Evolutionary conservation across 1,140 invertebrate genomes (phyloP), one percentile per base, ranked within the genome.

Genomic region (Fopius arisanus): DNA sequence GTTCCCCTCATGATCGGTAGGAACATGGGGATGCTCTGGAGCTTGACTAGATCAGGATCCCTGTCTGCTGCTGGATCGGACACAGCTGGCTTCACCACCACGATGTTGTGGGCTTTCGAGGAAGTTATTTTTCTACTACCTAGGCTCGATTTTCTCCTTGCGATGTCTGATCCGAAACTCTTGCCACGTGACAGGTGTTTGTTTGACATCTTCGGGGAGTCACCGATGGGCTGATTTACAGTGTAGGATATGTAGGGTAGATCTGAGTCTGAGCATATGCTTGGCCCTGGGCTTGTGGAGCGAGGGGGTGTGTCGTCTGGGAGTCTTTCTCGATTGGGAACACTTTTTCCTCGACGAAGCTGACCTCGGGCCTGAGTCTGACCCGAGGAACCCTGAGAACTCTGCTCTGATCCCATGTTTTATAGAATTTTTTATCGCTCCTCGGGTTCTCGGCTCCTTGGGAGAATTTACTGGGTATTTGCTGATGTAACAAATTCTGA

Each of bases 231-330:
- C 75, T 95, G 90, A 83, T 97, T 97, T 1, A 96, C 94, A 0
- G 96, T 97, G 77, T 97, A 98, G 0, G 96, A 97, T 80, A 98
- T 96, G 81, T 98, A 98, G 0, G 97, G 96, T 72, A 98, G 89
- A 84, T 98, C 96, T 0, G 94, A 93, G 84, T 96, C 95, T 0
- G 94, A 95, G 82, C 95, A 96, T 31, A 97, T 92, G 80, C 95
- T 96, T 0, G 95, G 93, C 3, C 95, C 93, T 0, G 95, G 95
- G 16, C 94, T 95, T 1, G 90, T 93, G 69, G 93, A 94, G 14
- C 92, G 90, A 7, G 92, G 92, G 12, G 91, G 87, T 12, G 87
- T 88, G 14, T 88, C 87, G n/a, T 90, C 89, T n/a, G 83, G 82
- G 28, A 84, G 48, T 73, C 75, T 80, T 67, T 82, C 89, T 76